Percentiles rank a stretch among this genome's conserved stretches.
Evolutionary conservation across 2,888 invertebrate species (phyloP).

Genomic region (Gisinianus flammeolus): DNA sequence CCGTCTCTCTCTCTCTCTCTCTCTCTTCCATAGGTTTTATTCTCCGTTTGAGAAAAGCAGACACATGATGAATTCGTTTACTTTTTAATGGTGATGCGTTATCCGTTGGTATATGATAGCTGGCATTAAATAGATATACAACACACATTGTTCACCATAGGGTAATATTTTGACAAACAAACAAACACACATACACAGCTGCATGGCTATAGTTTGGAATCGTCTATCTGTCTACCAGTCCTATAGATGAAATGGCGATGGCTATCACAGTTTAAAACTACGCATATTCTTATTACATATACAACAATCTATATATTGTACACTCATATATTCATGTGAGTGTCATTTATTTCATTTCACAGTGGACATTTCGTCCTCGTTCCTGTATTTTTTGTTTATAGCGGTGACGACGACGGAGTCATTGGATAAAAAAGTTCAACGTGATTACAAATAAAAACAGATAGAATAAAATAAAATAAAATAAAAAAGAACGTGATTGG

Average conservation of each 20-base stretch:
- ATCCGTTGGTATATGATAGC: neutral
- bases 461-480: too few relatives aligned
- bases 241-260: slow-evolving; percentile 35
- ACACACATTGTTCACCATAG: neutral
- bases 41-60: neutral
- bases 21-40: neutral
- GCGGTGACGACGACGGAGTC: too few relatives aligned
- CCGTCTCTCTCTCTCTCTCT: slow-evolving; percentile 9
- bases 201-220: neutral
- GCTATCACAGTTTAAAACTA: slow-evolving; percentile 25
- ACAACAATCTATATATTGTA: too few relatives aligned
- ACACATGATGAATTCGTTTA: neutral
- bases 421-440: too few relatives aligned
- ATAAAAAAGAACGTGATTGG: too few relatives aligned
- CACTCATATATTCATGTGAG: too few relatives aligned
- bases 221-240: neutral
- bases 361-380: too few relatives aligned
- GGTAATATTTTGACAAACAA: too few relatives aligned
- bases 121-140: neutral
- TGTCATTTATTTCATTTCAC: too few relatives aligned
- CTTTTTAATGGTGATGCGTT: slow-evolving; percentile 33
- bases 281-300: too few relatives aligned
- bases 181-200: neutral
- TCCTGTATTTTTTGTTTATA: too few relatives aligned
- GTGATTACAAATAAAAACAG: too few relatives aligned